Evolutionary conservation across 2,888 invertebrate species (phyloP), one percentile per base, ranked within the genome.

Genomic region (Caenorhabditis becei): DNA sequence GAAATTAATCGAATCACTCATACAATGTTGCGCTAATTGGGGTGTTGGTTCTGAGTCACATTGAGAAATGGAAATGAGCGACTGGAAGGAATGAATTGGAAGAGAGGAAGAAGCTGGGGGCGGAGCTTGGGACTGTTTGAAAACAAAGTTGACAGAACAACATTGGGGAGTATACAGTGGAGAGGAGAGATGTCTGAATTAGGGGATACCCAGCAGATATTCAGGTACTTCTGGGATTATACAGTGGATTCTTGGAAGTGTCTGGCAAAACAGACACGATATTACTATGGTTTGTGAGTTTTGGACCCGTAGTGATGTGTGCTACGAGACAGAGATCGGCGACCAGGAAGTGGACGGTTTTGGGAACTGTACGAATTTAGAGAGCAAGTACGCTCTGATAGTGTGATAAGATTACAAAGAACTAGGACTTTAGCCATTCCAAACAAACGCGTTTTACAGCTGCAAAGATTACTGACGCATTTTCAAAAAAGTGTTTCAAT

Each of bases 1-100:
- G 49, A 59, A 67, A 70, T 70, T 70, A 70, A 70, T 70, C 58
- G 70, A 70, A 70, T 70, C 70, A 70, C n/a, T 59, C 49, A 28
- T 26, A 51, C 56, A 70, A 66, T 61, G 70, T 61, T 56, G 51
- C 32, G 58, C 59, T 70, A 70, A 70, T 70, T 70, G 20, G 47
- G 47, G n/a, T 47, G 18, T 47, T 47, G 47, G n/a, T 47, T 14
- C 18, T 47, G 47, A 47, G 47, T 47, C 47, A 47, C n/a, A 5
- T n/a, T 4, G 47, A 47, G 10, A 47, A 5, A 10, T 2, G 18
- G 2, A 10, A 47, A 20, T 47, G 47, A 47, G 47, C 26, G 16
- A 47, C 35, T 35, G 18, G 18, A 47, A 47, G 47, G 47, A 47
- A 10, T 10, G 7, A 35, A 35, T 5, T 8, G 10, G 35, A 35